Conservation (phyloP, 2,797 vertebrate genomes). For the Cyclura pinguis region DNA sequence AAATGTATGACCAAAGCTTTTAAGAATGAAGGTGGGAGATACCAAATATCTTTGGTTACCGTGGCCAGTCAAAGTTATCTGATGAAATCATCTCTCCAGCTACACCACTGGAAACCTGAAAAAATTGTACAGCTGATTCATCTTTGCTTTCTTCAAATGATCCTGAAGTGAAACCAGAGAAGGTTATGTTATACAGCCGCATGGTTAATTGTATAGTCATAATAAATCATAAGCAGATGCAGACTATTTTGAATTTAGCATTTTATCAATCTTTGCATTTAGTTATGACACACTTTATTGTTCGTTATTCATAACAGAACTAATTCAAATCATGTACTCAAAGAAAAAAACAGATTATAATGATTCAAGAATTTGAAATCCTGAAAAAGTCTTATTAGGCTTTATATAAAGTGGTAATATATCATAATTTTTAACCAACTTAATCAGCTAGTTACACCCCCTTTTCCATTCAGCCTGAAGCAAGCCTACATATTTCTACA, state of each 20-base stretch:
- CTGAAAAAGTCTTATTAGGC: not conserved
- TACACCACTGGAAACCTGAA: conserved; percentile 90
- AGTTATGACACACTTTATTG: too few species aligned
- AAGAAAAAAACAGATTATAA: too few species aligned
- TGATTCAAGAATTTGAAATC: too few species aligned
- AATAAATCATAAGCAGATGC: not conserved
- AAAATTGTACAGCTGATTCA: conserved; percentile 83
- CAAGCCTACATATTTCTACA: not conserved
- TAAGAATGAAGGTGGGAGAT: not conserved
- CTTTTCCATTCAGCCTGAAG: not conserved
- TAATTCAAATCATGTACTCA: too few species aligned
- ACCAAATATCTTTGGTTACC: conserved; percentile 77
- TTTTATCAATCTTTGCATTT: not conserved
- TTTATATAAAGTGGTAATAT: not conserved
- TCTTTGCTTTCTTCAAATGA: conserved; percentile 91
- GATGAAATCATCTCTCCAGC: conserved; percentile 91
- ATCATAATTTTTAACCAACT: not conserved
- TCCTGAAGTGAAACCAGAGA: conserved; percentile 76
- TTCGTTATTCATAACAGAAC: too few species aligned
- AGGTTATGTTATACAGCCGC: not conserved
- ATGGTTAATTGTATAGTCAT: not conserved
- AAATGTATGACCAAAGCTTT: not conserved
- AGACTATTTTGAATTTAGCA: not conserved
- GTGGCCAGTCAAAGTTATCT: conserved; percentile 97
- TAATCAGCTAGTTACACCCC: not conserved